Conservation (phyloP, 1,140 invertebrate genomes). For the Cydia splendana region DNA sequence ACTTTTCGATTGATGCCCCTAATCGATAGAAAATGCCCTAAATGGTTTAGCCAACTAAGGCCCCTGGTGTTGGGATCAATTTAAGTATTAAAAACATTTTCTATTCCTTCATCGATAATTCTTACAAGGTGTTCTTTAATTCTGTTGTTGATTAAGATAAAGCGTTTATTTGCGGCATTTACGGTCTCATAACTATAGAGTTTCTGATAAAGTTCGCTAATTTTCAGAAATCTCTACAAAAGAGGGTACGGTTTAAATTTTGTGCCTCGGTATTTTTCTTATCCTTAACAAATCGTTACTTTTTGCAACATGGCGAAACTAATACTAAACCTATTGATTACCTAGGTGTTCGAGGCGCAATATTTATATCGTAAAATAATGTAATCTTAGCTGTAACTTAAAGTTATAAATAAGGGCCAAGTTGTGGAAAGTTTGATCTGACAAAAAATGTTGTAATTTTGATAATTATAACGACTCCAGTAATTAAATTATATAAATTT, state of each 20-base stretch:
- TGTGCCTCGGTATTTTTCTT: not conserved
- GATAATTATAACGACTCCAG: constrained; percentile 17
- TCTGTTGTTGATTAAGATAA: not conserved
- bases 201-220: not conserved
- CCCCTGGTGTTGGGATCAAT: too few species aligned
- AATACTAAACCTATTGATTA: not conserved
- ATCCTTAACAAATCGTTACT: not conserved
- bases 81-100: too few species aligned
- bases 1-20: too few species aligned
- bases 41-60: too few species aligned
- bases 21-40: too few species aligned
- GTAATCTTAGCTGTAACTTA: not conserved
- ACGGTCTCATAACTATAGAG: not conserved
- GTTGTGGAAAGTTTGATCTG: not conserved
- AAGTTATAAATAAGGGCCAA: not conserved
- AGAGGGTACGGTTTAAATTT: constrained; percentile 2
- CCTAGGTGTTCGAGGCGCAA: not conserved
- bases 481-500: constrained; percentile 6
- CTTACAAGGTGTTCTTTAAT: too few species aligned
- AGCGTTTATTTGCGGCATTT: constrained; percentile 6
- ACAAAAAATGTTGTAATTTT: not conserved
- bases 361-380: not conserved
- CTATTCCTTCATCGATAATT: too few species aligned
- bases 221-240: not conserved
- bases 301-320: not conserved